Evolutionary conservation across 2,797 vertebrate genomes (phyloP).

Genomic region (Thripadectes ignobilis): DNA sequence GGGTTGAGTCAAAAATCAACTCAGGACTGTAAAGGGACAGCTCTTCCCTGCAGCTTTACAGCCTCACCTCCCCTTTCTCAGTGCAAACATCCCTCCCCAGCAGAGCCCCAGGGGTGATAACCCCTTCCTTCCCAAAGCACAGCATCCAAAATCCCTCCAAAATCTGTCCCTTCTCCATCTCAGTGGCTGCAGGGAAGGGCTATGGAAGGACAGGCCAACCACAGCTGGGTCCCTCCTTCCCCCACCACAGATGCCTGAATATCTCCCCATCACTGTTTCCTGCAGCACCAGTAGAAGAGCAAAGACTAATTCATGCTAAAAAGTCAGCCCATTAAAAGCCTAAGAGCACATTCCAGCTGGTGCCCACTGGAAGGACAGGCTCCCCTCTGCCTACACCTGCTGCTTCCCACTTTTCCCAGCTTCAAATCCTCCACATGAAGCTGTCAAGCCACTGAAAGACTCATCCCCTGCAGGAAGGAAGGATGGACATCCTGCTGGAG

Average conservation of each 20-base stretch:
- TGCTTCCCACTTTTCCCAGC: neutral
- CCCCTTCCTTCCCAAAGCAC: neutral
- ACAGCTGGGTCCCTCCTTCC: neutral
- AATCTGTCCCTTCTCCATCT: neutral
- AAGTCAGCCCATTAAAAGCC: neutral
- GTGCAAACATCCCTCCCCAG: neutral
- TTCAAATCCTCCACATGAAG: neutral
- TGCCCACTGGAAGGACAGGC: neutral
- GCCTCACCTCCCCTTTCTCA: accelerated
- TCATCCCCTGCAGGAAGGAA: neutral
- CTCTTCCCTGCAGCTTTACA: neutral
- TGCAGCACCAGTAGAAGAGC: neutral
- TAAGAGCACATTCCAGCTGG: neutral
- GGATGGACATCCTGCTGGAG: neutral
- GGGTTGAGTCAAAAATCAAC: neutral
- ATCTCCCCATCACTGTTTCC: neutral
- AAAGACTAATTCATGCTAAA: accelerated
- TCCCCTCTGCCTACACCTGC: neutral
- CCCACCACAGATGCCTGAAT: accelerated
- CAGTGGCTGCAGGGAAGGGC: neutral
- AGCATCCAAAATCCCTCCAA: neutral
- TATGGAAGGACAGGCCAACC: neutral
- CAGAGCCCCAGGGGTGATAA: neutral
- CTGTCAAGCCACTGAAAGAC: neutral
- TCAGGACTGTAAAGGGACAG: neutral